A percentile compares a stretch with the other conserved stretches of the same genome.
Evolutionary conservation across 2,888 invertebrate genomes (phyloP).

Genomic region (Glaucopsyche alexis): DNA sequence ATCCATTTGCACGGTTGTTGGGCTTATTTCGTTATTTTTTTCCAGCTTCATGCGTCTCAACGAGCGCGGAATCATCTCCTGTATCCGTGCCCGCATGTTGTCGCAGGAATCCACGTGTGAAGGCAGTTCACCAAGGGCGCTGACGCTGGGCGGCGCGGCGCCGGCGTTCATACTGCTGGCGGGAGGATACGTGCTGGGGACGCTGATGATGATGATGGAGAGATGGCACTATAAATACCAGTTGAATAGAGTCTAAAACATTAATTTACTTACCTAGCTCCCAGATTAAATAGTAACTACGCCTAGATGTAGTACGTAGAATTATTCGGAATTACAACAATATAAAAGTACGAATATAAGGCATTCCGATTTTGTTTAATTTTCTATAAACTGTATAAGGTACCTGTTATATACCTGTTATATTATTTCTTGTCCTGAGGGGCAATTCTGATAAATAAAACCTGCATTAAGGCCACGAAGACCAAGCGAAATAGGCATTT

Average conservation of each 20-base stretch:
- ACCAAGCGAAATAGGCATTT: too few species aligned
- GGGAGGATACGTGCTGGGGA: conserved; percentile 51
- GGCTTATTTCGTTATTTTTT: not conserved
- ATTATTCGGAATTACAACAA: too few species aligned
- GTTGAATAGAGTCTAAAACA: not conserved
- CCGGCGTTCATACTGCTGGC: conserved; percentile 64
- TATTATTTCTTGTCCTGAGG: too few species aligned
- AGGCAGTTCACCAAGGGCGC: conserved; percentile 60
- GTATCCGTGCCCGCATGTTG: conserved; percentile 49
- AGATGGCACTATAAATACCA: conserved; percentile 37
- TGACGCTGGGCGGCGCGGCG: conserved; percentile 66
- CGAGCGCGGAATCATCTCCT: conserved; percentile 60
- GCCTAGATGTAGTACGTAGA: not conserved
- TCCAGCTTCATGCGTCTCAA: conserved; percentile 53
- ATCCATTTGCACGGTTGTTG: not conserved
- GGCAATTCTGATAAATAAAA: too few species aligned
- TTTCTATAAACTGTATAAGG: too few species aligned
- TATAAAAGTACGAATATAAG: too few species aligned
- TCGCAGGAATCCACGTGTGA: conserved; percentile 50
- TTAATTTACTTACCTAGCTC: too few species aligned
- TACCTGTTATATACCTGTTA: too few species aligned
- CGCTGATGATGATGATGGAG: conserved; percentile 55
- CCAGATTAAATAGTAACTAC: too few species aligned
- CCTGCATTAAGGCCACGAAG: too few species aligned
- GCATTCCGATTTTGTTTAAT: too few species aligned